Evolutionary conservation across 92 coral and sea anemone species (phyloP), one percentile per base, ranked within the genome.

Genomic region (Porites cylindrica): DNA sequence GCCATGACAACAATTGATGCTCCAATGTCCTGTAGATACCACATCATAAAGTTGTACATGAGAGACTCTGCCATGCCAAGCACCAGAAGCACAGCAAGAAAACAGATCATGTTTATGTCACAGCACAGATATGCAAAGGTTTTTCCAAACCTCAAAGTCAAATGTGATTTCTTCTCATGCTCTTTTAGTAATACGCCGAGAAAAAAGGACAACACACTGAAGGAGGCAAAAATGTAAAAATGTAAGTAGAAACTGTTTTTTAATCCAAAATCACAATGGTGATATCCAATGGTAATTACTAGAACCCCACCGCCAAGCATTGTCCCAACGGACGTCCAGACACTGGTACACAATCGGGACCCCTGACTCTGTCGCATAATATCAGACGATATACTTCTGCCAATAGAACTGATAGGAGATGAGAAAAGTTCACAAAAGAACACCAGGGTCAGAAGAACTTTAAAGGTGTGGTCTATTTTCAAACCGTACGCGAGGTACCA

Each of bases 31-130:
- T 92, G 96, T 13, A 97, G 81, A 77, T 97, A 97, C 99, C 99
- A 97, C 98, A 97, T 95, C 94, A 97, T 90, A 70, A 88, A 97
- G 72, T 90, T 97, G 72, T 91, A 90, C 88, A 91, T 91, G 14
- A 93, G 85, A 23, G 99, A 97, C 76, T 97, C 98, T 13, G 99
- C 98, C 23, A 93, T 88, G n/a, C 99, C 99, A 51, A 95, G 91
- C 26, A 86, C 92, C 58, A 91, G 92, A 63, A 97, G 82, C 80
- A 96, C 83, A 13, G 94, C 86, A 51, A 97, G 79, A 66, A 92
- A 91, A 18, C 96, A 88, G 70, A 97, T 72, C 51, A 90, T 85
- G 72, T 92, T 88, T 63, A 96, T 70, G 77, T 92, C 92, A 77
- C 96, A 93, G 72, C 96, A 92, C 14, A 96, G 81, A 69, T 88